phyloP scores from a whole-genome alignment of 2,113 vertebrate genomes.

The Perca flavescens region DNA sequence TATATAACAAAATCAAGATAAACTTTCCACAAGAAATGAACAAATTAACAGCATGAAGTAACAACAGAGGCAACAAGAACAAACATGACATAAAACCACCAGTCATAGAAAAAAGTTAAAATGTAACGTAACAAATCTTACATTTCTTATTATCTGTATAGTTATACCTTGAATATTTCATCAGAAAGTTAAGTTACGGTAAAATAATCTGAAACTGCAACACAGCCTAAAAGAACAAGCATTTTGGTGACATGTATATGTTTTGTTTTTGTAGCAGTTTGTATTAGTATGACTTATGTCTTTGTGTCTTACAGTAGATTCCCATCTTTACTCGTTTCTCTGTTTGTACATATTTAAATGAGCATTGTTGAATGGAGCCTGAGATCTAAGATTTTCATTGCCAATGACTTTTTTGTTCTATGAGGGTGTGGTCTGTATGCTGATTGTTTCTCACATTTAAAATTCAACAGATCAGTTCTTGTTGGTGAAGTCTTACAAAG shows the following conservation, averaged over 20 bases:
- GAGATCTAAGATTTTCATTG: neutral
- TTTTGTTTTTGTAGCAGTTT: too few species aligned
- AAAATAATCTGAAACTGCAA: neutral
- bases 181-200: neutral
- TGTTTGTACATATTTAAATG: neutral
- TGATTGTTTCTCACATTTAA: too few species aligned
- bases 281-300: too few species aligned
- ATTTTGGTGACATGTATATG: neutral
- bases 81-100: neutral
- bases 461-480: too few species aligned
- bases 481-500: too few species aligned
- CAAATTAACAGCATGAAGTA: neutral
- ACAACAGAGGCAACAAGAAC: neutral
- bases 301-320: too few species aligned
- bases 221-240: neutral
- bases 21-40: neutral
- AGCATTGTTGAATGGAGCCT: neutral
- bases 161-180: neutral
- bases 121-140: too few species aligned
- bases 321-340: too few species aligned
- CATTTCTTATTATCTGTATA: neutral
- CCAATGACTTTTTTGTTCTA: neutral
- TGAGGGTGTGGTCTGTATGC: neutral
- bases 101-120: neutral
- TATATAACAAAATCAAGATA: neutral